Evolutionary conservation across 2,113 vertebrate species (phyloP).

Genomic region (Phaethon lepturus): DNA sequence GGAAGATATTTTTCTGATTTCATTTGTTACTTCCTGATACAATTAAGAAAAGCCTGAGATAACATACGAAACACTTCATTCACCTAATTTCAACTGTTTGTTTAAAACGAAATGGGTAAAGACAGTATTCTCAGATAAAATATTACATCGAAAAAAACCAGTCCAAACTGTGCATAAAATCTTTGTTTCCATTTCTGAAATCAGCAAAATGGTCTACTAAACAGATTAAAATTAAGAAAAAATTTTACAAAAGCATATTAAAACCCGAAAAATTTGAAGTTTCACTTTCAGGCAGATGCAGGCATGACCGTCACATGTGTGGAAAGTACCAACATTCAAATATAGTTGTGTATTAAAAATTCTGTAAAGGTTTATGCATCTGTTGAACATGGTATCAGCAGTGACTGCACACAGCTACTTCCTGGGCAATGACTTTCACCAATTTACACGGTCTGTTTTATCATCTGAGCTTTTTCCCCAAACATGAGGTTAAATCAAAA

Average conservation of each 20-base stretch:
- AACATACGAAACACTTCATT: neutral
- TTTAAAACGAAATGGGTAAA: neutral
- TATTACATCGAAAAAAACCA: neutral
- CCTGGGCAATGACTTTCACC: slow-evolving; percentile 26
- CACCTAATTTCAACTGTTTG: neutral
- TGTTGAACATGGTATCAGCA: neutral
- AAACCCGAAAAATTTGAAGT: neutral
- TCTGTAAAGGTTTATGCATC: neutral
- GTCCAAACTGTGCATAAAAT: neutral
- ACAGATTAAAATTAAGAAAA: neutral
- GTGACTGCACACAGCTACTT: neutral
- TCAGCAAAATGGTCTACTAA: neutral
- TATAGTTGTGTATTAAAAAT: neutral
- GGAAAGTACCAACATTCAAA: neutral
- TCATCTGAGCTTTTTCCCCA: slow-evolving; percentile 2
- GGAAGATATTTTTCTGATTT: neutral
- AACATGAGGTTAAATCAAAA: slow-evolving; percentile 48
- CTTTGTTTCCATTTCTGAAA: neutral
- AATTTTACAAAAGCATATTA: neutral
- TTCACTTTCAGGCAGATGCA: neutral
- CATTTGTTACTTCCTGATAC: neutral
- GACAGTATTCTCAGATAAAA: neutral
- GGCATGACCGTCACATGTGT: neutral
- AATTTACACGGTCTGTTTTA: slow-evolving; percentile 23
- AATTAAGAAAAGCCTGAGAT: neutral